These are phyloP conservation scores for Xylota sylvarum DNA, from an alignment of 2,888 invertebrate species.

Conservation along the genomic window DNA sequence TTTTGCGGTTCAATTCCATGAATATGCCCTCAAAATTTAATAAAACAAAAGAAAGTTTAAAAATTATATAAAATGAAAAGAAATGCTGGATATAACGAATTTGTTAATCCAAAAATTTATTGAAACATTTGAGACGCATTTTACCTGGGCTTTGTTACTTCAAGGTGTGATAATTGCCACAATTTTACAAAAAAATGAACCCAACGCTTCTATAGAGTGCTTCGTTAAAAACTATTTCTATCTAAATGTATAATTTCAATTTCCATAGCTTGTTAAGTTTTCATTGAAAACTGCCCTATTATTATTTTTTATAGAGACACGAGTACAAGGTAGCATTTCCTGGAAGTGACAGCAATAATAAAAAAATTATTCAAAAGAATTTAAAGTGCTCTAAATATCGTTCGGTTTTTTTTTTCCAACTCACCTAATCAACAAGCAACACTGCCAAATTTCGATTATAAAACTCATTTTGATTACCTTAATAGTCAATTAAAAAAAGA, in stretches of 20 bases:
- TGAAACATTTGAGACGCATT: background rate
- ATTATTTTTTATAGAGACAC: too few species aligned
- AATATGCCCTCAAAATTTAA: conserved; percentile 16
- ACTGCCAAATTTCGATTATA: conserved; percentile 41
- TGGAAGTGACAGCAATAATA: too few species aligned
- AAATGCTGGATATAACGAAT: conserved; percentile 42
- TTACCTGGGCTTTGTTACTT: background rate
- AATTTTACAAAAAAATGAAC: background rate
- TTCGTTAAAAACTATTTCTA: too few species aligned
- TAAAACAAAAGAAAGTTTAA: conserved; percentile 6
- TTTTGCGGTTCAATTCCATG: conserved; percentile 51
- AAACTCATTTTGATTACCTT: conserved; percentile 39
- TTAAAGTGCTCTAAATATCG: too few species aligned
- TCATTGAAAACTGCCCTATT: too few species aligned
- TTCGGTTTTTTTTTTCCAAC: background rate
- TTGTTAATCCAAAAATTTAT: background rate
- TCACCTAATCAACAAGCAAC: conserved; percentile 5
- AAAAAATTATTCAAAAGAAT: too few species aligned
- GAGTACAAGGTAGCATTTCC: too few species aligned
- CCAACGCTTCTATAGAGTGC: background rate
- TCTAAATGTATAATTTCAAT: too few species aligned
- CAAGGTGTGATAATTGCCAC: background rate
- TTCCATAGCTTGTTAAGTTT: too few species aligned
- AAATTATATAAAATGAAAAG: conserved; percentile 22
- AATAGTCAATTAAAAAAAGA: conserved; percentile 61